Percentiles rank a stretch among this genome's conserved stretches.
These are phyloP conservation scores for Rachycentron canadum DNA, from an alignment of 2,797 vertebrate species.

Conservation along the genomic window DNA sequence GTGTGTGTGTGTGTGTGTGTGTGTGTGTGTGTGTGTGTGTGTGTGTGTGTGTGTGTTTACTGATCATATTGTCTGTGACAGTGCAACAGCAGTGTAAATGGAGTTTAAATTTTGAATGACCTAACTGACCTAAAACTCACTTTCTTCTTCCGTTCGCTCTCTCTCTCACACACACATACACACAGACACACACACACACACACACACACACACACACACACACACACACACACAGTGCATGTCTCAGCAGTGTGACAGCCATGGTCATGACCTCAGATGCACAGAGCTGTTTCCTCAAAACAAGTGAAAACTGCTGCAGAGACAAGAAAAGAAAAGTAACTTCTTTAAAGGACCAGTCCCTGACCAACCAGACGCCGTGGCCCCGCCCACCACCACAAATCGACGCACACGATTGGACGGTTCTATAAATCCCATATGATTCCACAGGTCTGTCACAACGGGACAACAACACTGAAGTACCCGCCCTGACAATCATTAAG, in stretches of 20 bases:
- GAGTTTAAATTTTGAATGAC: constrained; percentile 66
- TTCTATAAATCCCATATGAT: neutral
- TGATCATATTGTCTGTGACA: constrained; percentile 49
- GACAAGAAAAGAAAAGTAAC: neutral
- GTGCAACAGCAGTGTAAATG: constrained; percentile 56
- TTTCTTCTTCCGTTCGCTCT: constrained; percentile 27
- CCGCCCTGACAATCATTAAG: no score
- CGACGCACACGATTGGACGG: neutral
- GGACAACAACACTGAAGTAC: no score
- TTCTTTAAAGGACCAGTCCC: neutral
- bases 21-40: constrained; percentile 22
- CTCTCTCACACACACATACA: constrained; percentile 7
- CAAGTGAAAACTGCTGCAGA: constrained; percentile 48
- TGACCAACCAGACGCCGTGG: neutral
- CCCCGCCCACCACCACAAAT: neutral
- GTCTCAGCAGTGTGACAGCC: constrained; percentile 63
- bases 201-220: constrained; percentile 9
- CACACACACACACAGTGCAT: constrained; percentile 14
- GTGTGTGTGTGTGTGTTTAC: constrained; percentile 50
- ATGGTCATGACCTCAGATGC: constrained; percentile 70
- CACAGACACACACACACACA: constrained; percentile 1
- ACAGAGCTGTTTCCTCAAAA: constrained; percentile 48
- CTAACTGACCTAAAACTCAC: constrained; percentile 53
- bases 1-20: constrained; percentile 19
- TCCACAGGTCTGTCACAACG: neutral